These are phyloP conservation scores for Drosophila erecta DNA, from an alignment of 1,140 invertebrate species.

Conservation along the genomic window DNA sequence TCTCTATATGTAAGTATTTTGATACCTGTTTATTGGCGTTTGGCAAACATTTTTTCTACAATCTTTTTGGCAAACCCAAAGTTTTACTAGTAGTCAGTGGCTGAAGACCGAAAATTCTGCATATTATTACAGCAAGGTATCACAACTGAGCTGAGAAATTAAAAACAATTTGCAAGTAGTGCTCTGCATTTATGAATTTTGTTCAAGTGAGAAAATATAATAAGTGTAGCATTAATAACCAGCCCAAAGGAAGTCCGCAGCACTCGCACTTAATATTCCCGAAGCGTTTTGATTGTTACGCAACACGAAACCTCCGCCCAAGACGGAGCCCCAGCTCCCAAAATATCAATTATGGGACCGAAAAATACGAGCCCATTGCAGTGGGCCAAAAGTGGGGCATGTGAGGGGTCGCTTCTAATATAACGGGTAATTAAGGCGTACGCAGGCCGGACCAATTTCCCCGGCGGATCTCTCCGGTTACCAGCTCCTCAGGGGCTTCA, in stretches of 20 bases:
- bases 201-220: not conserved
- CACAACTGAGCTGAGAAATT: no score
- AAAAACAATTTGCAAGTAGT: no score
- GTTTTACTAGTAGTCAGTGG: no score
- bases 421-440: slow-evolving; percentile 75
- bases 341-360: slow-evolving; percentile 77
- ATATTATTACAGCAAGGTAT: no score
- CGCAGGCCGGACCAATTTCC: slow-evolving; percentile 10
- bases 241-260: not conserved
- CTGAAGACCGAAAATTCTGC: no score
- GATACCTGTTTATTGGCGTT: no score
- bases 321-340: slow-evolving; percentile 57
- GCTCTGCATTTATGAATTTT: not conserved
- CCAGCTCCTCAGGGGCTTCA: slow-evolving; percentile 13
- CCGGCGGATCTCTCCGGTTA: slow-evolving; percentile 27
- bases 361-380: slow-evolving; percentile 64
- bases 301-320: slow-evolving; percentile 41
- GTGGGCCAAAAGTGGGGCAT: not conserved
- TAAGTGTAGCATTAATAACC: not conserved
- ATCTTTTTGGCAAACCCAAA: no score
- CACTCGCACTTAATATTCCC: slow-evolving; percentile 69
- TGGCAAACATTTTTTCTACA: no score
- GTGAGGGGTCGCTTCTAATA: slow-evolving; percentile 42
- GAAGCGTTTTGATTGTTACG: slow-evolving; percentile 53
- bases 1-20: no score